These are phyloP conservation scores for Sebastes cheni DNA, from an alignment of 2,797 vertebrate species.

Conservation along the genomic window DNA sequence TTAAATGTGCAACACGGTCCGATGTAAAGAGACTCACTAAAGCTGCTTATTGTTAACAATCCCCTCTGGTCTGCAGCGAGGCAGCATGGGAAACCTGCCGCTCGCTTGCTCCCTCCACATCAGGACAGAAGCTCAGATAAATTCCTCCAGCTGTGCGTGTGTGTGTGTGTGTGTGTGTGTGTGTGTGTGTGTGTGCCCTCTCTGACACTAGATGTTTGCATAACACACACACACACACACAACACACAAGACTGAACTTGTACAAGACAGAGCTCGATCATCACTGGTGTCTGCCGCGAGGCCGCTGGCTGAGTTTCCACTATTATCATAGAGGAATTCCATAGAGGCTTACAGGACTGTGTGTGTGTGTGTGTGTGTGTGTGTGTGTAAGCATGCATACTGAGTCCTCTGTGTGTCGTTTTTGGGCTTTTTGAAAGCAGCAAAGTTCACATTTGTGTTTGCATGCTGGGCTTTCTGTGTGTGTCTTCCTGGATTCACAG, in stretches of 20 bases:
- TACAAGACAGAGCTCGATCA: conserved; percentile 21
- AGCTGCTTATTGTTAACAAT: neutral
- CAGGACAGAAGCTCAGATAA: conserved; percentile 8
- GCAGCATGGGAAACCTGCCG: conserved; percentile 26
- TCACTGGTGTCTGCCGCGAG: conserved; percentile 23
- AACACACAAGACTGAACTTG: conserved; percentile 55
- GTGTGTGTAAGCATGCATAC: neutral
- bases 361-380: conserved; percentile 15
- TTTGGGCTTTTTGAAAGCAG: neutral
- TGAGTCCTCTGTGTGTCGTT: neutral
- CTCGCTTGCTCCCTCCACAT: neutral
- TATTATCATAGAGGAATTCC: conserved; percentile 66
- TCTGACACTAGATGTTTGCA: conserved; percentile 41
- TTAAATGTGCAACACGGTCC: neutral
- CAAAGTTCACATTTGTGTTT: neutral
- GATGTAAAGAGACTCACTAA: neutral
- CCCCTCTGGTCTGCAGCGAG: neutral
- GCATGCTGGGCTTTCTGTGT: neutral
- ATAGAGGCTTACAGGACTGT: neutral
- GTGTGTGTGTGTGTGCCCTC: neutral
- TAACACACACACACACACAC: conserved; percentile 26
- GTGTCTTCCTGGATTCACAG: conserved; percentile 12
- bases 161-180: neutral
- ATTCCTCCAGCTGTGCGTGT: conserved; percentile 14
- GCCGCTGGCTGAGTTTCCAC: conserved; percentile 41